phyloP scores from a whole-genome alignment of 2,113 vertebrate species.

The Salvator merianae region DNA sequence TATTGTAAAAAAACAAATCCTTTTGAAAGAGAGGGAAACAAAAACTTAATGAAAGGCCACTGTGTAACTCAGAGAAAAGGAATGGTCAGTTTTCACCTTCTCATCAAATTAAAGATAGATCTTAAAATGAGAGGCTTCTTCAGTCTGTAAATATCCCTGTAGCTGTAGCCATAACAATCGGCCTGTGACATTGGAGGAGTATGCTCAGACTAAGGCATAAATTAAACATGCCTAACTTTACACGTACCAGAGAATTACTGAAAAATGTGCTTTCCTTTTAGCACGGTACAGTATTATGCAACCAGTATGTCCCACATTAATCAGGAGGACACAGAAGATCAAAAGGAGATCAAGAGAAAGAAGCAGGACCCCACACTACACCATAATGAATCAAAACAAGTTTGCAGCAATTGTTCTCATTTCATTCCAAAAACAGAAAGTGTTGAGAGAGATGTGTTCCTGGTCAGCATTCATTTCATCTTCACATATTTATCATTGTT shows the following conservation, averaged over 20 bases:
- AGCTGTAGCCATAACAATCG: background rate
- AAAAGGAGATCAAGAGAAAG: background rate
- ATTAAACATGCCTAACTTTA: slow-evolving; percentile 24
- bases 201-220: background rate
- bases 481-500: background rate
- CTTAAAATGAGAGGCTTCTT: background rate
- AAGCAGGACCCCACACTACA: accelerated
- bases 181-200: background rate
- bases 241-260: background rate
- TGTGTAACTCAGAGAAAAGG: background rate
- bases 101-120: background rate
- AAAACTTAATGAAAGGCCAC: background rate
- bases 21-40: background rate
- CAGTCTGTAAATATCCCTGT: background rate
- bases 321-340: slow-evolving; percentile 9
- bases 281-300: background rate
- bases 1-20: background rate
- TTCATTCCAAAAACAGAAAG: background rate
- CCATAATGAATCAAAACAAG: background rate
- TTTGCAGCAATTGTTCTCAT: slow-evolving; percentile 4
- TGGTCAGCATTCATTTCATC: background rate
- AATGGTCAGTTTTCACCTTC: background rate
- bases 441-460: accelerated
- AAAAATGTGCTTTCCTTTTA: slow-evolving; percentile 9
- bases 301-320: slow-evolving; percentile 3